Conservation (phyloP, 2,797 vertebrate species). For the Labroides dimidiatus region DNA sequence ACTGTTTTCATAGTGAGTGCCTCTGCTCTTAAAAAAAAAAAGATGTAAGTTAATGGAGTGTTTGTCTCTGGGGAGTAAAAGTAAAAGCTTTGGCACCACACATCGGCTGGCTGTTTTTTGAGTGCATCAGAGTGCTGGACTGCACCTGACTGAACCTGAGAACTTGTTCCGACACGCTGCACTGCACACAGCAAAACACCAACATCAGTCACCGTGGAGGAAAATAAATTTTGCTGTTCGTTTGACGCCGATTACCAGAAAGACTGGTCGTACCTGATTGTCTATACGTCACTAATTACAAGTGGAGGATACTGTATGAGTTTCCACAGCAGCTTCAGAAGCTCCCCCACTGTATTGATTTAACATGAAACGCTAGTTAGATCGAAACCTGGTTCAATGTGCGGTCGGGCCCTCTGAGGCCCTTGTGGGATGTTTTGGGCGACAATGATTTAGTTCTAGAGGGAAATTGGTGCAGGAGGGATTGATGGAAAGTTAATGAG, state of each 20-base stretch:
- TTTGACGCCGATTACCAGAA: constrained; percentile 31
- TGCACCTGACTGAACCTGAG: constrained; percentile 27
- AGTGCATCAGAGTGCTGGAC: constrained; percentile 59
- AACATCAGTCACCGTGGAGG: constrained; percentile 8
- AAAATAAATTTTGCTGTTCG: constrained; percentile 19
- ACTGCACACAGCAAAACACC: not conserved
- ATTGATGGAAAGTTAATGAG: constrained; percentile 69
- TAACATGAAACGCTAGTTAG: constrained; percentile 65
- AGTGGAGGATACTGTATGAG: constrained; percentile 7
- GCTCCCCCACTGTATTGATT: constrained; percentile 68
- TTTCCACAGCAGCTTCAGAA: constrained; percentile 25
- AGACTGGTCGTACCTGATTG: constrained; percentile 31
- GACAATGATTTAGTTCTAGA: constrained; percentile 60
- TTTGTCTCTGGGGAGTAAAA: constrained; percentile 50
- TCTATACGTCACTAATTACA: constrained; percentile 51
- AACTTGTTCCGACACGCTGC: constrained; percentile 26
- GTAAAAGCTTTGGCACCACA: constrained; percentile 70
- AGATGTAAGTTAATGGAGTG: constrained; percentile 62
- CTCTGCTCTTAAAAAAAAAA: constrained; percentile 23
- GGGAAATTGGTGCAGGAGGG: constrained; percentile 49
- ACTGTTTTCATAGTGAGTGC: constrained; percentile 63
- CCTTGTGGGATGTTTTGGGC: constrained; percentile 32
- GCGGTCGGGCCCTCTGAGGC: constrained; percentile 20
- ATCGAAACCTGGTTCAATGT: constrained; percentile 50
- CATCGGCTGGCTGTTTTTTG: constrained; percentile 48